phyloP scores from a whole-genome alignment of 2,888 invertebrate genomes.

The Sinhomidia bicolor region DNA sequence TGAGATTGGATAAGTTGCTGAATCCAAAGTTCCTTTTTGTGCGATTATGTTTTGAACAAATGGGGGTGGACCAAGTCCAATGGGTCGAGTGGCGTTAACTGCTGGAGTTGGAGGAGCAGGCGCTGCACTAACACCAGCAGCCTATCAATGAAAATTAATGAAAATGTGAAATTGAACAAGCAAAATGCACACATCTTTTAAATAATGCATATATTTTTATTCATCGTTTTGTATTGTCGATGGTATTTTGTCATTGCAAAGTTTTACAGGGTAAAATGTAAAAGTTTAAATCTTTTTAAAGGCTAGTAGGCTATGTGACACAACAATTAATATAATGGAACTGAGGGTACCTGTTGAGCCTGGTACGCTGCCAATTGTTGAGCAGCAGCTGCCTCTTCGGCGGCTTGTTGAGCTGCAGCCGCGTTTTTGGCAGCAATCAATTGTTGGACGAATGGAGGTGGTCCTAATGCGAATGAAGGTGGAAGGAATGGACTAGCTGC shows the following conservation, averaged over 20 bases:
- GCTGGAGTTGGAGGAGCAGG: background rate
- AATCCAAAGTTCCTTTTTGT: constrained; percentile 68
- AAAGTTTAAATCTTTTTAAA: background rate
- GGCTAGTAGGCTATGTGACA: background rate
- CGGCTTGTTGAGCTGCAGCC: constrained; percentile 67
- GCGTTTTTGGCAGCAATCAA: constrained; percentile 73
- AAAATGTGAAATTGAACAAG: background rate
- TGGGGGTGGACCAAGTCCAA: constrained; percentile 50
- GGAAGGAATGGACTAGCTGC: constrained; percentile 58
- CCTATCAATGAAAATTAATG: constrained; percentile 48
- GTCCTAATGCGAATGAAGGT: constrained; percentile 55
- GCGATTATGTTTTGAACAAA: constrained; percentile 65
- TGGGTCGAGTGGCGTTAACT: background rate
- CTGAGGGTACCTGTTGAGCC: constrained; percentile 51
- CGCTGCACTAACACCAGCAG: background rate
- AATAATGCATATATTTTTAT: constrained; percentile 17
- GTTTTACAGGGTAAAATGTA: constrained; percentile 16
- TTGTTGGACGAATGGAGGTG: constrained; percentile 67
- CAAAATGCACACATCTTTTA: background rate
- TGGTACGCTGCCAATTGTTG: constrained; percentile 49
- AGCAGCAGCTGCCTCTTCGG: constrained; percentile 63
- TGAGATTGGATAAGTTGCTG: constrained; percentile 57
- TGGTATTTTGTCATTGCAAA: constrained; percentile 46
- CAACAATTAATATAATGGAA: constrained; percentile 32
- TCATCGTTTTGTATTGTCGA: constrained; percentile 46